These are phyloP conservation scores for Herpailurus yagouaroundi DNA, from an alignment of 2,113 vertebrate genomes.

Conservation along the genomic window DNA sequence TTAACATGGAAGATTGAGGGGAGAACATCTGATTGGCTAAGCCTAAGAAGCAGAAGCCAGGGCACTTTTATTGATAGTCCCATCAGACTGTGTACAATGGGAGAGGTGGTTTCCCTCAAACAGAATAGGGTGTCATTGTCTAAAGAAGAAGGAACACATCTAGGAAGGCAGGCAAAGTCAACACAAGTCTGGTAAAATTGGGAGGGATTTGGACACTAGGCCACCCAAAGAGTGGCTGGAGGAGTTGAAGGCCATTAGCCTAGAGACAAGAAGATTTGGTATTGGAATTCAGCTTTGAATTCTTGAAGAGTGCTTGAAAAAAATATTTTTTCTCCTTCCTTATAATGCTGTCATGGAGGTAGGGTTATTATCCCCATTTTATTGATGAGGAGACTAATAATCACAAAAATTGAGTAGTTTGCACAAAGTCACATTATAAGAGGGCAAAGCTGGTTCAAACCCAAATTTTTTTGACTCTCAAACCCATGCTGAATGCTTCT, in stretches of 20 bases:
- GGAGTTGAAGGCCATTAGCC: neutral
- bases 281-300: neutral
- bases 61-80: neutral
- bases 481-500: neutral
- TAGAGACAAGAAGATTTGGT: neutral
- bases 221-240: neutral
- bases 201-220: neutral
- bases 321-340: neutral
- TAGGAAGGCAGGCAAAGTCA: neutral
- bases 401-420: neutral
- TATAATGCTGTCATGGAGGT: neutral
- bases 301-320: neutral
- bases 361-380: neutral
- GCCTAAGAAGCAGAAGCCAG: neutral
- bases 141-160: neutral
- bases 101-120: neutral
- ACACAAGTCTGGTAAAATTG: neutral
- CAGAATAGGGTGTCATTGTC: neutral
- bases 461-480: neutral
- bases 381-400: neutral
- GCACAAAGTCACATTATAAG: neutral
- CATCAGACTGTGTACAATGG: neutral
- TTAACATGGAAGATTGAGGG: neutral
- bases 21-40: neutral
- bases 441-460: neutral